These are phyloP conservation scores for Drosophila pectinifera DNA, from an alignment of 1,140 invertebrate genomes.

Conservation along the genomic window DNA sequence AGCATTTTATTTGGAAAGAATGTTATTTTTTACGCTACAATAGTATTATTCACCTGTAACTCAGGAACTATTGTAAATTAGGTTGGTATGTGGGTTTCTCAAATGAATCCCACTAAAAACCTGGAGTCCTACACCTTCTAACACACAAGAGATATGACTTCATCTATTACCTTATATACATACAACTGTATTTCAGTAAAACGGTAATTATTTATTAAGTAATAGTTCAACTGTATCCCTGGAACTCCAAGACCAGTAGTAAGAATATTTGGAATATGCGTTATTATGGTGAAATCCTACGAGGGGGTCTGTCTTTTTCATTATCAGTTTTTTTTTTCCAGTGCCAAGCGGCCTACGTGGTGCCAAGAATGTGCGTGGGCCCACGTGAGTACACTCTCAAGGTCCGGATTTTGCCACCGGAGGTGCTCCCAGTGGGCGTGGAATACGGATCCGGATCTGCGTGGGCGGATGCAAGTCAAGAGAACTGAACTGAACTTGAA, in stretches of 20 bases:
- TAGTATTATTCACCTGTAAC: neutral
- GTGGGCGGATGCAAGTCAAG: slow-evolving; percentile 71
- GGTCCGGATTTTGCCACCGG: slow-evolving; percentile 14
- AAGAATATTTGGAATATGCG: neutral
- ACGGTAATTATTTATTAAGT: no score
- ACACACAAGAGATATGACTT: neutral
- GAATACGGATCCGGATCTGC: slow-evolving; percentile 27
- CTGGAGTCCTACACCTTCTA: neutral
- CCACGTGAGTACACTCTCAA: slow-evolving; percentile 58
- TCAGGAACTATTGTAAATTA: neutral
- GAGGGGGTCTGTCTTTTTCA: slow-evolving; percentile 1
- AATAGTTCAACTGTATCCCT: neutral
- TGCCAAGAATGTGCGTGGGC: slow-evolving; percentile 57
- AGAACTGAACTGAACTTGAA: slow-evolving; percentile 67
- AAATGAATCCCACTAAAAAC: neutral
- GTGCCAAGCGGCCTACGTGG: slow-evolving; percentile 58
- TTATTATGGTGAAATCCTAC: slow-evolving; percentile 1
- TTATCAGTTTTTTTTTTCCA: slow-evolving; percentile 25
- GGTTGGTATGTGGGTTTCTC: neutral
- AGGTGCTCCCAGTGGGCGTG: slow-evolving; percentile 7
- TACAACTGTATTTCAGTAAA: neutral
- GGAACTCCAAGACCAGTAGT: neutral
- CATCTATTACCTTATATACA: neutral
- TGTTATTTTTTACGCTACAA: neutral
- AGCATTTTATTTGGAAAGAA: neutral